Conservation (phyloP, 2,888 invertebrate genomes). For the Eupithecia centaureata region DNA sequence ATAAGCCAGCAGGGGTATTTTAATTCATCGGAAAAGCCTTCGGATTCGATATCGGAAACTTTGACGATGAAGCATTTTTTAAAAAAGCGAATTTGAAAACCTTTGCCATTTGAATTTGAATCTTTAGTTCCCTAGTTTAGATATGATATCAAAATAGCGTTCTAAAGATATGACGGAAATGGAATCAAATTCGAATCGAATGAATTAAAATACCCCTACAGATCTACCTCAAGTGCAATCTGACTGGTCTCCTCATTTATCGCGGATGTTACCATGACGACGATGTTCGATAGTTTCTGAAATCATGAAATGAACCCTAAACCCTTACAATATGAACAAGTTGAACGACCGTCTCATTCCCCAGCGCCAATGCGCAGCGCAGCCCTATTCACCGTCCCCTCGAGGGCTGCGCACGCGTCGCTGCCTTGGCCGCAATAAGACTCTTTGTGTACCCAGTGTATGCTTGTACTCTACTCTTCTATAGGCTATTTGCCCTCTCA, state of each 20-base stretch:
- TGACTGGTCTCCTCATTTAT: neutral
- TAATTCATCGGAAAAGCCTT: too few relatives aligned
- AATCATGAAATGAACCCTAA: neutral
- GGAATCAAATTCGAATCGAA: too few relatives aligned
- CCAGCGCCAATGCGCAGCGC: neutral
- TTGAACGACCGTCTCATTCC: constrained; percentile 64
- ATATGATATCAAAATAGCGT: too few relatives aligned
- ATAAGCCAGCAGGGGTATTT: too few relatives aligned
- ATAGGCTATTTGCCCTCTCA: neutral
- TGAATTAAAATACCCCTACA: too few relatives aligned
- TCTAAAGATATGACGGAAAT: too few relatives aligned
- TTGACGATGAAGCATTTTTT: too few relatives aligned
- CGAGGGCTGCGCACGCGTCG: constrained; percentile 6
- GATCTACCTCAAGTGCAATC: neutral
- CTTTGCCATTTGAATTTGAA: too few relatives aligned
- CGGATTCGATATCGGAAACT: too few relatives aligned
- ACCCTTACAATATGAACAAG: constrained; percentile 50
- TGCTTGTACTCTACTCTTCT: neutral
- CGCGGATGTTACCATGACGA: neutral
- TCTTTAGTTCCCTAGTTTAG: too few relatives aligned
- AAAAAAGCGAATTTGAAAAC: too few relatives aligned
- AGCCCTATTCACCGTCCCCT: constrained; percentile 29
- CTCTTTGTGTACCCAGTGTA: neutral
- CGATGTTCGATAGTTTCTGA: neutral
- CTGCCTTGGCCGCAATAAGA: constrained; percentile 4